Evolutionary conservation across 2,113 vertebrate species (phyloP), one percentile per base, ranked within the genome.

Genomic region (Centropus bengalensis): DNA sequence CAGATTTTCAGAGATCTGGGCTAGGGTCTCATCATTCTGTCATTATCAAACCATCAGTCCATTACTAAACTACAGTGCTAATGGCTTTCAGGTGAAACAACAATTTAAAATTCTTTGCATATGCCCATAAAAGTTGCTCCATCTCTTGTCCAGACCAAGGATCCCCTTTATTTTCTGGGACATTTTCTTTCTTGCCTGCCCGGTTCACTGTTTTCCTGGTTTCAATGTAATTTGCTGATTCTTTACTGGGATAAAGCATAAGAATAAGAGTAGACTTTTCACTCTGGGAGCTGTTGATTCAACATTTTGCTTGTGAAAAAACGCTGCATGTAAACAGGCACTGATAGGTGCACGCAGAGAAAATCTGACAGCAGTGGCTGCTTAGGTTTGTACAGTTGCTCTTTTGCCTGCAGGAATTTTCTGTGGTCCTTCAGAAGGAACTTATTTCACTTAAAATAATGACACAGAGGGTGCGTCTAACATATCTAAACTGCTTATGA

Each of bases 31-130:
- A 93, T 86, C 19, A 71, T 86, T 83, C 79, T 94, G 88, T 90
- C 92, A 92, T 92, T 86, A 56, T 52, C 44, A 55, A 33, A 38
- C 79, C 78, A 81, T 70, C 73, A 66, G 47, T 51, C 69, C 66
- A 44, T 86, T 86, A 67, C 26, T 79, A 86, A 64, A 19, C 12
- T 44, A 79, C 10, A 47, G 67, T 78, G 32, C 45, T 92, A 81
- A 90, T 71, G 76, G 28, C 36, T 83, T 92, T 95, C 90, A 71
- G 32, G 73, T 68, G 47, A 71, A 95, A 81, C 49, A 92, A 59
- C 33, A 83, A 77, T n/a, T 63, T 26, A 51, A 83, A 88, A 22
- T 74, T 63, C 63, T 84, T 79, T 90, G 19, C 23, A 14, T 67
- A 33, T 21, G 40, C 42, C 40, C 49, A 45, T 47, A n/a, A 71